Evolutionary conservation across 2,888 invertebrate genomes (phyloP).

Genomic region (Stomorhina lunata): DNA sequence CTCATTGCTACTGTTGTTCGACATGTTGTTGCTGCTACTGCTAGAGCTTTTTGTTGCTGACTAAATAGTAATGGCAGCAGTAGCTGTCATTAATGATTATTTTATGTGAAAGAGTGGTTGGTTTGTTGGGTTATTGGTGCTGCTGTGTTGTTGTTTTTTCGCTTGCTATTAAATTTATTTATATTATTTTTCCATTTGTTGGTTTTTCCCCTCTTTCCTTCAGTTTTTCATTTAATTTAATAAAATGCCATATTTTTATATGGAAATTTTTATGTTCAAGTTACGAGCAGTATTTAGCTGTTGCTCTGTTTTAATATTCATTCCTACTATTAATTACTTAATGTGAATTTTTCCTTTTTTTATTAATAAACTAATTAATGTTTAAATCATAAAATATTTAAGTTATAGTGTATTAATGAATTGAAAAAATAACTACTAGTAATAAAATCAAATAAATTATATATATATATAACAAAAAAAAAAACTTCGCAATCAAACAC

Average conservation of each 20-base stretch:
- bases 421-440: constrained; percentile 16
- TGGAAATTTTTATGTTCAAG: no score
- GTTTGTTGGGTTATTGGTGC: background rate
- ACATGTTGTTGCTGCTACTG: background rate
- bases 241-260: constrained; percentile 29
- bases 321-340: constrained; percentile 33
- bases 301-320: background rate
- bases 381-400: constrained; percentile 28
- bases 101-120: constrained; percentile 28
- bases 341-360: constrained; percentile 31
- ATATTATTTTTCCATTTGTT: background rate
- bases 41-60: constrained; percentile 1
- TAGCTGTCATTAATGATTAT: constrained; percentile 40
- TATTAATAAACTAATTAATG: constrained; percentile 54
- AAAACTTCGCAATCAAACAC: background rate
- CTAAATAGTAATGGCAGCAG: constrained; percentile 5
- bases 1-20: background rate
- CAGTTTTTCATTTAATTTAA: constrained; percentile 44
- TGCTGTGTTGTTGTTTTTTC: background rate
- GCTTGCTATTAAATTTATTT: constrained; percentile 31
- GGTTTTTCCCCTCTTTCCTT: background rate
- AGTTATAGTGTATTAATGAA: constrained; percentile 28
- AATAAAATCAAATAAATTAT: no score
- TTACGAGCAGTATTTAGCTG: no score
- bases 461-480: background rate